A percentile compares a stretch with the other conserved stretches of the same genome.
These are phyloP conservation scores for Triplophysa tibetana DNA, from an alignment of 2,113 vertebrate genomes.

Conservation along the genomic window DNA sequence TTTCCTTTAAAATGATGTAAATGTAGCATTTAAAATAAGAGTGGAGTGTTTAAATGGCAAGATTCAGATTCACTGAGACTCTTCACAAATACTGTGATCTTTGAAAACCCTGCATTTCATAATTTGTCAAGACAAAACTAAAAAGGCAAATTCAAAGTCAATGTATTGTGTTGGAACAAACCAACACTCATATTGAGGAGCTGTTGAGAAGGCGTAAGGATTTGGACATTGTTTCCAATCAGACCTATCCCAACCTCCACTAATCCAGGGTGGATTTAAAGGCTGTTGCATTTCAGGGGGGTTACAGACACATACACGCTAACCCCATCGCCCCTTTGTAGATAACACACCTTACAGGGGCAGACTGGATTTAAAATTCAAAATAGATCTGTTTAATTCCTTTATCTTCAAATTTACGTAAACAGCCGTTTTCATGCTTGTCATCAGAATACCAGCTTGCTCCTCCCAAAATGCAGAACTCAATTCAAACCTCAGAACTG, in stretches of 20 bases:
- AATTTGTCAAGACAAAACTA: neutral
- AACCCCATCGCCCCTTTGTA: conserved; percentile 29
- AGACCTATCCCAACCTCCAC: conserved; percentile 44
- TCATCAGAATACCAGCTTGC: conserved; percentile 19
- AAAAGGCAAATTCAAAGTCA: neutral
- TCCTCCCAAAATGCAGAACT: conserved; percentile 22
- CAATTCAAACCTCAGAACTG: conserved; percentile 16
- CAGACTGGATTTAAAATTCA: conserved; percentile 31
- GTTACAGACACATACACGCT: conserved; percentile 18
- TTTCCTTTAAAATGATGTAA: neutral
- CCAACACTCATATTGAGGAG: conserved; percentile 28
- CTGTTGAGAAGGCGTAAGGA: conserved; percentile 38
- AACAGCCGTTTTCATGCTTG: conserved; percentile 32
- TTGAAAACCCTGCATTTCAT: neutral
- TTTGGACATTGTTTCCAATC: conserved; percentile 51
- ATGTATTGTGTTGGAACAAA: neutral
- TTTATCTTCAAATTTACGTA: conserved; percentile 40
- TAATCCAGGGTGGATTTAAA: conserved; percentile 53
- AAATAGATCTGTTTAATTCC: conserved; percentile 33
- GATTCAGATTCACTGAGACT: neutral
- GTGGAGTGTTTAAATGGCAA: neutral
- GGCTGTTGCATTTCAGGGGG: conserved; percentile 29
- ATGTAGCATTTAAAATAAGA: neutral
- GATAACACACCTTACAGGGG: conserved; percentile 38
- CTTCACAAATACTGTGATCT: neutral